phyloP scores from a whole-genome alignment of 1,140 invertebrate species.

The Sitodiplosis mosellana region DNA sequence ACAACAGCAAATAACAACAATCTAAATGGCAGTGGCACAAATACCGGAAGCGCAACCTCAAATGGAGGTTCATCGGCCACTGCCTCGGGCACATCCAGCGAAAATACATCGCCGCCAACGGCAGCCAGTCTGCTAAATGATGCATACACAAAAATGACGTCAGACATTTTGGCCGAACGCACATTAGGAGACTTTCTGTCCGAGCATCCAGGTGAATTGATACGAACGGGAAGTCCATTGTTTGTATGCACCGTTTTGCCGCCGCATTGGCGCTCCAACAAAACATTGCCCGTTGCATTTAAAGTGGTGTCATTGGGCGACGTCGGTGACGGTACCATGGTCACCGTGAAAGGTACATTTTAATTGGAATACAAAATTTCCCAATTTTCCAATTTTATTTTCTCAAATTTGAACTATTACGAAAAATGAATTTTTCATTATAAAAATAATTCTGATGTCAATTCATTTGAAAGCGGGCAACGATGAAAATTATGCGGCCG shows the following conservation, averaged over 20 bases:
- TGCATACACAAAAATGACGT: slow-evolving; percentile 76
- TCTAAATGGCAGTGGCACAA: not conserved
- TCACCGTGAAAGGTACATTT: too few species aligned
- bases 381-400: too few species aligned
- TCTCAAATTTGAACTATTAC: too few species aligned
- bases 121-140: slow-evolving; percentile 48
- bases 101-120: slow-evolving; percentile 29
- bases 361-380: too few species aligned
- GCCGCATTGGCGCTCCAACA: slow-evolving; percentile 93
- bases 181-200: slow-evolving; percentile 77
- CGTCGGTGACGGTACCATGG: slow-evolving; percentile 86
- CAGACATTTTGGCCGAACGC: slow-evolving; percentile 65
- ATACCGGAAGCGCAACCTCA: slow-evolving; percentile 1
- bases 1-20: not conserved
- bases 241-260: slow-evolving; percentile 86
- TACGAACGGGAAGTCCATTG: slow-evolving; percentile 79
- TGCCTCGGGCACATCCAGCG: slow-evolving; percentile 18
- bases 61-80: slow-evolving; percentile 20
- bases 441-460: not conserved
- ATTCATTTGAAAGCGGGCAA: too few species aligned
- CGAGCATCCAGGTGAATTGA: slow-evolving; percentile 81
- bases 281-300: slow-evolving; percentile 87
- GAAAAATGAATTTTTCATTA: too few species aligned
- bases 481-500: slow-evolving; percentile 92
- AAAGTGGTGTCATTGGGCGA: slow-evolving; percentile 77